Conservation (phyloP, 2,113 vertebrate genomes). For the Spea bombifrons region DNA sequence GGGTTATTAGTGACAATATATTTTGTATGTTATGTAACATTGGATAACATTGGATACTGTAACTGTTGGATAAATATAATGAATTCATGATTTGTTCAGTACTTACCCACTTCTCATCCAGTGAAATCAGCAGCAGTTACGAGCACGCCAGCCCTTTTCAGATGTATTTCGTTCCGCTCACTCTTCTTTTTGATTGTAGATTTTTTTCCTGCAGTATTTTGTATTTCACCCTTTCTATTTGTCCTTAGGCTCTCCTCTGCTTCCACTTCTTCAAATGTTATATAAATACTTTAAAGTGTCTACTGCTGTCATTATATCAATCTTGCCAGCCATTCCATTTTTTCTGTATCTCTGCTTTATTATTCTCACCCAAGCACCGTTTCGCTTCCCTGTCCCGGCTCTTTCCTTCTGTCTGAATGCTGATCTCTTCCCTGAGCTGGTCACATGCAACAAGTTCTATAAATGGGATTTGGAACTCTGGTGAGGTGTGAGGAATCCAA, state of each 20-base stretch:
- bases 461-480: constrained; percentile 46
- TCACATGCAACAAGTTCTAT: constrained; percentile 46
- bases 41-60: too few relatives aligned
- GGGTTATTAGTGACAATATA: too few relatives aligned
- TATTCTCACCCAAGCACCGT: not conserved
- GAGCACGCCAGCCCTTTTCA: too few relatives aligned
- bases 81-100: too few relatives aligned
- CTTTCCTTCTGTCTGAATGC: not conserved
- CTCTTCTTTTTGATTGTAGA: too few relatives aligned
- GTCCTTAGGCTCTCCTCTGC: not conserved
- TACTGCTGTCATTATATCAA: not conserved
- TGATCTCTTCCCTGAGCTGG: constrained; percentile 41
- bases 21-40: too few relatives aligned
- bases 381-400: constrained; percentile 19
- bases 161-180: too few relatives aligned
- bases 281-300: not conserved
- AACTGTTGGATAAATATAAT: too few relatives aligned
- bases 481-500: constrained; percentile 45
- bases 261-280: not conserved
- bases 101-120: too few relatives aligned
- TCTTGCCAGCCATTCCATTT: not conserved
- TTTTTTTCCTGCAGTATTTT: too few relatives aligned
- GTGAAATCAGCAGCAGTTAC: too few relatives aligned
- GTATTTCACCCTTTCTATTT: not conserved
- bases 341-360: not conserved